A percentile compares a stretch with the other conserved stretches of the same genome.
Evolutionary conservation across 2,888 invertebrate genomes (phyloP).

Genomic region (Chrysodeixis includens): DNA sequence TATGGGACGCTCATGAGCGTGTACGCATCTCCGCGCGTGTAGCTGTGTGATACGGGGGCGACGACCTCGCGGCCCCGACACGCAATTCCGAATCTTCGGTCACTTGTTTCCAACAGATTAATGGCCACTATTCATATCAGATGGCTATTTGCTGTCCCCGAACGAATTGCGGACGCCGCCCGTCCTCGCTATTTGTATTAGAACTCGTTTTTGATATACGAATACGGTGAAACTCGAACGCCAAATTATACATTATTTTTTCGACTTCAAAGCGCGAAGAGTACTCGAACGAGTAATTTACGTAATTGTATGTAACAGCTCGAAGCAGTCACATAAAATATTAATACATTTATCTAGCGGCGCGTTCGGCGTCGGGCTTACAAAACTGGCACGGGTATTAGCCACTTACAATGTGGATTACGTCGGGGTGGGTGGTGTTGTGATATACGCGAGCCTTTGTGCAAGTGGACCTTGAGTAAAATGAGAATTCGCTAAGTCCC

Average conservation of each 20-base stretch:
- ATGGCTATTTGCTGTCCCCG: slow-evolving; percentile 63
- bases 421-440: slow-evolving; percentile 61
- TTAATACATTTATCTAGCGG: slow-evolving; percentile 45
- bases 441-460: slow-evolving; percentile 73
- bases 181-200: slow-evolving; percentile 55
- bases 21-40: slow-evolving; percentile 55
- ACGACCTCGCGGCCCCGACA: slow-evolving; percentile 54
- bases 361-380: slow-evolving; percentile 39
- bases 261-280: slow-evolving; percentile 31
- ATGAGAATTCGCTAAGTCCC: slow-evolving; percentile 72
- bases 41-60: slow-evolving; percentile 52
- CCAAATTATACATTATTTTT: slow-evolving; percentile 45
- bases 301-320: slow-evolving; percentile 51
- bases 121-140: slow-evolving; percentile 69
- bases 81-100: slow-evolving; percentile 63
- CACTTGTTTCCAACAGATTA: slow-evolving; percentile 72
- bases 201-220: slow-evolving; percentile 38
- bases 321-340: slow-evolving; percentile 41
- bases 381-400: slow-evolving; percentile 54
- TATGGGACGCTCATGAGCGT: slow-evolving; percentile 51
- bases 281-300: slow-evolving; percentile 45
- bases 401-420: slow-evolving; percentile 67
- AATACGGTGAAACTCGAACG: slow-evolving; percentile 6
- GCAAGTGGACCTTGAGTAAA: slow-evolving; percentile 71
- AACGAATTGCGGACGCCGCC: slow-evolving; percentile 37